Percentiles rank a stretch among this genome's conserved stretches.
Evolutionary conservation across 2,888 invertebrate genomes (phyloP).

Genomic region (Cyrtodaria siliqua): DNA sequence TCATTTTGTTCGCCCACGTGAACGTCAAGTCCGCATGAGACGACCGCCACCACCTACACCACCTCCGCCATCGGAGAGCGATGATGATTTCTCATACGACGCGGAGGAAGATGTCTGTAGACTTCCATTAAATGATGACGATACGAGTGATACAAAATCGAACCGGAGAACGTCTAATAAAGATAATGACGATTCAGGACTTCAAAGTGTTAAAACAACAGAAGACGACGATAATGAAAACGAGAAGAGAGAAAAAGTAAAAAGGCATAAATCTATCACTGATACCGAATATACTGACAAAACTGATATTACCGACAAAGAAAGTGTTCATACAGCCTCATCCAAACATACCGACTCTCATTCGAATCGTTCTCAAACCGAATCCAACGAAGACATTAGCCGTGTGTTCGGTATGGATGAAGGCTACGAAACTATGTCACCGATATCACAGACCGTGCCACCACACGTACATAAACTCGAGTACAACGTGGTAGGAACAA

Average conservation of each 20-base stretch:
- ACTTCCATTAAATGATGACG: slow-evolving; percentile 12
- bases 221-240: not conserved
- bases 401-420: slow-evolving; percentile 62
- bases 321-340: not conserved
- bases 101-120: slow-evolving; percentile 15
- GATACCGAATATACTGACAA: not conserved
- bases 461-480: slow-evolving; percentile 25
- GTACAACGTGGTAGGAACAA: slow-evolving; percentile 29
- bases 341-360: not conserved
- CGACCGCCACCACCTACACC: slow-evolving; percentile 67
- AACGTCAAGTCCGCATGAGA: slow-evolving; percentile 68
- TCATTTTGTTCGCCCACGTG: slow-evolving; percentile 68
- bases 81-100: slow-evolving; percentile 30
- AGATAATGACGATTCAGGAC: slow-evolving; percentile 12
- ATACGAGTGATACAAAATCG: slow-evolving; percentile 6
- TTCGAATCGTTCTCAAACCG: not conserved
- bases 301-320: not conserved
- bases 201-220: slow-evolving; percentile 19
- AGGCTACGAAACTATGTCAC: slow-evolving; percentile 68
- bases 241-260: not conserved
- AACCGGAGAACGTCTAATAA: slow-evolving; percentile 13
- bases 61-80: slow-evolving; percentile 50
- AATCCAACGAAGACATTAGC: slow-evolving; percentile 33
- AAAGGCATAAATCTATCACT: not conserved
- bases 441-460: slow-evolving; percentile 32